Base-by-base conservation (phyloP, 2,888 invertebrate species). In the Lamellibrachia columna region DNA sequence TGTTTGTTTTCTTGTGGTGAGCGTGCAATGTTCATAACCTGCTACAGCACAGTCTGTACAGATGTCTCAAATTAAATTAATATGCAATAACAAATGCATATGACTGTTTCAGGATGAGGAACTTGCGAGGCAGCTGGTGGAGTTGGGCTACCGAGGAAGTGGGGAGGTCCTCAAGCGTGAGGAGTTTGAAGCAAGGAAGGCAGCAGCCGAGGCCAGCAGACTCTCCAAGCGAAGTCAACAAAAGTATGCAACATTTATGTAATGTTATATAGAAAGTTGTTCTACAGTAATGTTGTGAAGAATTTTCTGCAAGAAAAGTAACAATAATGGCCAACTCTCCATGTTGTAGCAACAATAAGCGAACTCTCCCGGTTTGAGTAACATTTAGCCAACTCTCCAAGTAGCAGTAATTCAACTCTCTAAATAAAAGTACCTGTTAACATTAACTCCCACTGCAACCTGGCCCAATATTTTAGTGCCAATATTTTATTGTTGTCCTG, bases 81-180 rank as follows among this genome's bases (percentile, higher is more conserved):
- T 40, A 40, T 40, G 40, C 40, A 40, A 40, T 40, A 40, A 40
- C 40, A 40, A 40, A 40, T 60, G 60, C 22, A 58, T 15, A 58
- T 58, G 58, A 55, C 7, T 91, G 11, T 75, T 53, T 55, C 91
- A 97, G 97, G 98, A 98, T 96, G 97, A 97, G 92, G 97, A 97
- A 28, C 97, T 97, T 55, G 97, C 98, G 0, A 97, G 98, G 92
- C 97, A 97, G 95, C 97, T 98, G 90, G 98, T 98, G 52, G 98
- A 98, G 95, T 97, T 98, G 94, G 98, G 98, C 93, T 98, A 98
- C 96, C 97, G 98, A 97, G 97, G 97, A 11, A 97, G 96, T 95
- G 97, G 97, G 11, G 97, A 97, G 93, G 96, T 97, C 22, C 94
- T 97, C 90, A 96, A 96, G 93, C 93, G 96, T 92, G 97, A 97